These are phyloP conservation scores for Stigmatopora nigra DNA, from an alignment of 2,113 vertebrate species.

Conservation along the genomic window DNA sequence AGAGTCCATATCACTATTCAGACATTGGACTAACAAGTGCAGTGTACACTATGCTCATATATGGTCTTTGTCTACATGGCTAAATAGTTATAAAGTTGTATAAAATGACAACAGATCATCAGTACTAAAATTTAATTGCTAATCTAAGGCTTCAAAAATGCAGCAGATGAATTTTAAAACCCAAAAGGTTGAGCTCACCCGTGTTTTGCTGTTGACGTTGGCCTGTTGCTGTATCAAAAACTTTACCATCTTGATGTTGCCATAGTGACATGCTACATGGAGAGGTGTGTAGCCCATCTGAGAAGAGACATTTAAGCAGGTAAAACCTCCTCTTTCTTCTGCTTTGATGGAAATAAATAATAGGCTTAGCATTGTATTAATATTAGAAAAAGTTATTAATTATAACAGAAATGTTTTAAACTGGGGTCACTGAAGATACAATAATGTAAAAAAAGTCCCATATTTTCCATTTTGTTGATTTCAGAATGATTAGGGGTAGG, in stretches of 20 bases:
- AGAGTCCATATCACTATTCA: not conserved
- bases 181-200: constrained; percentile 68
- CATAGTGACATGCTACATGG: constrained; percentile 91
- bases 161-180: constrained; percentile 17
- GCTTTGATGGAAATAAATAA: no score
- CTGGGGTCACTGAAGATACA: not conserved
- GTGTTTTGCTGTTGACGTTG: constrained; percentile 90
- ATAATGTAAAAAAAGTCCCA: not conserved
- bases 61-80: not conserved
- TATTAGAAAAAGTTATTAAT: not conserved
- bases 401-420: not conserved
- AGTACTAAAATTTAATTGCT: not conserved
- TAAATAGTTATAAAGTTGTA: no score
- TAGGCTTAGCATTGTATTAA: not conserved
- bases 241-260: constrained; percentile 96
- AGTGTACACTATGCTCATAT: not conserved
- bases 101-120: no score
- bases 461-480: not conserved
- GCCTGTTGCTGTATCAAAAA: constrained; percentile 89
- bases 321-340: no score
- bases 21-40: no score
- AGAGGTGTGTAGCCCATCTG: constrained; percentile 96
- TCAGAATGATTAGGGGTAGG: not conserved
- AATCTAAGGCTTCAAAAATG: no score
- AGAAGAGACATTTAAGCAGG: constrained; percentile 26